Percentiles rank a stretch among this genome's conserved stretches.
These are phyloP conservation scores for Toxostoma redivivum DNA, from an alignment of 2,113 vertebrate species.

Conservation along the genomic window DNA sequence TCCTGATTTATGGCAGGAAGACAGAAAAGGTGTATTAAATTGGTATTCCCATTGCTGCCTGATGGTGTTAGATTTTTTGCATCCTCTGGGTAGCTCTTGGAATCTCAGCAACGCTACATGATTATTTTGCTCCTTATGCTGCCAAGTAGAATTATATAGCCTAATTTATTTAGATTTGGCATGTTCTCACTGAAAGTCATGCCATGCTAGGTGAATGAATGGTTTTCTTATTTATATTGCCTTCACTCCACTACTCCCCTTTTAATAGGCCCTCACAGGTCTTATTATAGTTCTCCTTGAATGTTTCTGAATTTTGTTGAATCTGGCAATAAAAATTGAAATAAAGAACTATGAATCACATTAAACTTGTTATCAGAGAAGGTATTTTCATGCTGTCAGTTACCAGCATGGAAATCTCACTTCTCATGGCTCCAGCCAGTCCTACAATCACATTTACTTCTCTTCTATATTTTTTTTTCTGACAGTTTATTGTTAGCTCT, in stretches of 20 bases:
- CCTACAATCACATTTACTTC: constrained; percentile 9
- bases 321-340: constrained; percentile 2
- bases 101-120: background rate
- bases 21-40: background rate
- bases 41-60: background rate
- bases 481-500: constrained; percentile 13
- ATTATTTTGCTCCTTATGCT: background rate
- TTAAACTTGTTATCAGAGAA: constrained; percentile 12
- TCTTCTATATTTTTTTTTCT: constrained; percentile 1
- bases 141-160: background rate
- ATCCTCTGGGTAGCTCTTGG: background rate
- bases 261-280: background rate
- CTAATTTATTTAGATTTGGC: constrained; percentile 24
- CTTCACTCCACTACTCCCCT: background rate
- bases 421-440: constrained; percentile 11
- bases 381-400: constrained; percentile 1
- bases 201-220: background rate
- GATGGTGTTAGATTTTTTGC: background rate
- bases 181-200: background rate
- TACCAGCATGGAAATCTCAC: background rate
- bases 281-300: background rate
- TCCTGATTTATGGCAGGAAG: background rate
- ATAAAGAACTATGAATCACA: background rate
- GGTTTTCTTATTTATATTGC: background rate
- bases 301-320: background rate